Percentiles rank a stretch among this genome's conserved stretches.
These are phyloP conservation scores for Zoanthus solanderi DNA, from an alignment of 92 coral and sea anemone species.

Conservation along the genomic window DNA sequence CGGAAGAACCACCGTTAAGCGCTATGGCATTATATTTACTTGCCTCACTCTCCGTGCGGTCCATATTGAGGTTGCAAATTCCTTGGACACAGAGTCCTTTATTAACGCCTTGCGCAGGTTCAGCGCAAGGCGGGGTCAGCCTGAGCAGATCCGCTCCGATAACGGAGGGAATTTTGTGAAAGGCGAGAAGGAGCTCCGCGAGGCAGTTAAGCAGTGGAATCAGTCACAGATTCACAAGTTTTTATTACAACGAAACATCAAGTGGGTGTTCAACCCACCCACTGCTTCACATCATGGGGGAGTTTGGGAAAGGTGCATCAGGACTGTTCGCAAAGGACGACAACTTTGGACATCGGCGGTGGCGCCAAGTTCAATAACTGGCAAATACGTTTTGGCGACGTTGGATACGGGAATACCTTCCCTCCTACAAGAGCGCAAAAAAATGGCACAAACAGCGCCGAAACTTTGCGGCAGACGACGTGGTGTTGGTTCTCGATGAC, in stretches of 20 bases:
- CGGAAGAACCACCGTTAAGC: conserved; percentile 64
- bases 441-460: conserved; percentile 43
- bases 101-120: conserved; percentile 51
- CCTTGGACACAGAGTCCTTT: conserved; percentile 63
- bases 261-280: conserved; percentile 77
- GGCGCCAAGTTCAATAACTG: conserved; percentile 56
- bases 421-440: conserved; percentile 51
- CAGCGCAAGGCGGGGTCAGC: conserved; percentile 56
- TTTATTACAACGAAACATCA: conserved; percentile 46
- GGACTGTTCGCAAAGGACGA: conserved; percentile 63
- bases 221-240: conserved; percentile 57
- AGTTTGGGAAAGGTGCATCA: conserved; percentile 73
- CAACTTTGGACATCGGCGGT: conserved; percentile 26
- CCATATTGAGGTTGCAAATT: conserved; percentile 62
- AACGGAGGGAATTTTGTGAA: conserved; percentile 64
- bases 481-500: conserved; percentile 50
- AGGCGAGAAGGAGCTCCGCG: conserved; percentile 54
- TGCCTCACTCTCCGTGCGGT: conserved; percentile 55
- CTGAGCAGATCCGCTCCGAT: conserved; percentile 68
- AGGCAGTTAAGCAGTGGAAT: conserved; percentile 61
- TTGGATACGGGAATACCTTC: conserved; percentile 57
- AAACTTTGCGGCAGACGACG: conserved; percentile 40
- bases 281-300: conserved; percentile 74
- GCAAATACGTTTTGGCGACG: conserved; percentile 46
- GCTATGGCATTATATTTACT: conserved; percentile 65